Conservation (phyloP, 2,113 vertebrate species). For the Psephotus haematonotus region DNA sequence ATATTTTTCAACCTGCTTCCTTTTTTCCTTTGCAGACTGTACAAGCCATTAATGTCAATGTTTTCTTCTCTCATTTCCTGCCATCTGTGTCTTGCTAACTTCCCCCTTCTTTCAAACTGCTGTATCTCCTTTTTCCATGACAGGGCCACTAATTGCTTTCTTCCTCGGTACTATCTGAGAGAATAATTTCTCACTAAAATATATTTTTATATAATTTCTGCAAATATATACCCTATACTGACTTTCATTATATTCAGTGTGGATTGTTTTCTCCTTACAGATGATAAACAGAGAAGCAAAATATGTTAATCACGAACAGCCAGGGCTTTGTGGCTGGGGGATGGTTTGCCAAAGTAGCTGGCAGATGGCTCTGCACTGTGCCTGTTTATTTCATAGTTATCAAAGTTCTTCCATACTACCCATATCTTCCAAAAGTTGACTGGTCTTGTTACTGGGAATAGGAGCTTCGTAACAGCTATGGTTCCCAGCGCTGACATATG, state of each 20-base stretch:
- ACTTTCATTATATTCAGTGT: not conserved
- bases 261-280: not conserved
- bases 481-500: not conserved
- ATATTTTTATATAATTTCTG: not conserved
- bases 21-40: not conserved
- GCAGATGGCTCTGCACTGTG: not conserved
- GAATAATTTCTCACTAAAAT: slow-evolving; percentile 6
- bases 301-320: not conserved
- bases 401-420: not conserved
- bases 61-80: not conserved
- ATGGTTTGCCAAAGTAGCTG: not conserved
- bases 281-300: not conserved
- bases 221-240: slow-evolving; percentile 6
- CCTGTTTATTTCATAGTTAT: not conserved
- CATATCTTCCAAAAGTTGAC: not conserved
- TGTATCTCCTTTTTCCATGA: not conserved
- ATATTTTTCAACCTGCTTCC: not conserved
- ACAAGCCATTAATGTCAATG: not conserved
- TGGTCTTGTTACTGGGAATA: not conserved
- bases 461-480: not conserved
- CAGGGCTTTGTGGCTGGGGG: not conserved
- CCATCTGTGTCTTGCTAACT: not conserved
- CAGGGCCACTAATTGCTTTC: not conserved
- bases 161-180: not conserved
- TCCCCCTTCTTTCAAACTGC: not conserved